phyloP scores from a whole-genome alignment of 2,888 invertebrate genomes.

The Pyralis farinalis region DNA sequence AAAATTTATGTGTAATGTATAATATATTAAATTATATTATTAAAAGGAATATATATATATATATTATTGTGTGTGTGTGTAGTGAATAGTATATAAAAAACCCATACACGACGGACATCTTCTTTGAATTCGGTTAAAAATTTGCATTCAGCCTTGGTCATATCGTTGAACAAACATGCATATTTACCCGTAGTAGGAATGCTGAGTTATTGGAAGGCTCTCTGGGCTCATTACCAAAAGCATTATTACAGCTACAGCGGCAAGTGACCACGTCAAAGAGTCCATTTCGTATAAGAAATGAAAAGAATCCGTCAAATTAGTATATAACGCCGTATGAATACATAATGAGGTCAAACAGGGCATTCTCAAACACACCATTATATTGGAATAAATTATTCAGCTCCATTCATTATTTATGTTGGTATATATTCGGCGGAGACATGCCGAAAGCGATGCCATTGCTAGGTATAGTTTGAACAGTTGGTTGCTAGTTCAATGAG shows the following conservation, averaged over 20 bases:
- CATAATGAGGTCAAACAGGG: constrained; percentile 76
- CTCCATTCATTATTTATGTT: constrained; percentile 66
- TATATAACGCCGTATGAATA: constrained; percentile 75
- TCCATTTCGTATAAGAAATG: constrained; percentile 62
- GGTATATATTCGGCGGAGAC: constrained; percentile 54
- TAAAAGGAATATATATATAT: too few relatives aligned
- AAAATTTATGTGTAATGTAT: too few relatives aligned
- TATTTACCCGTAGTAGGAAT: background rate
- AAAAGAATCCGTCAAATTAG: constrained; percentile 76
- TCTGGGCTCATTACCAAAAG: constrained; percentile 20
- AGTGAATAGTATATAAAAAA: too few relatives aligned
- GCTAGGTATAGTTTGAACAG: constrained; percentile 76
- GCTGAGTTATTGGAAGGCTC: constrained; percentile 13
- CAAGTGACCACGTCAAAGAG: constrained; percentile 57
- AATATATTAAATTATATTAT: too few relatives aligned
- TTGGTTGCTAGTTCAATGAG: constrained; percentile 53
- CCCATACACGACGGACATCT: too few relatives aligned
- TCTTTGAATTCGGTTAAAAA: too few relatives aligned
- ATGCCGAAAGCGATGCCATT: constrained; percentile 66
- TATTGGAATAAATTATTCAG: constrained; percentile 77
- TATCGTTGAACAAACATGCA: background rate
- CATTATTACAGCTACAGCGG: constrained; percentile 46
- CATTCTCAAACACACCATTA: constrained; percentile 70
- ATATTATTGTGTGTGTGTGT: too few relatives aligned
- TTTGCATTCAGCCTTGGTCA: background rate